Evolutionary conservation across 2,797 vertebrate species (phyloP), one percentile per base, ranked within the genome.

Genomic region (Acrossocheilus fasciatus): DNA sequence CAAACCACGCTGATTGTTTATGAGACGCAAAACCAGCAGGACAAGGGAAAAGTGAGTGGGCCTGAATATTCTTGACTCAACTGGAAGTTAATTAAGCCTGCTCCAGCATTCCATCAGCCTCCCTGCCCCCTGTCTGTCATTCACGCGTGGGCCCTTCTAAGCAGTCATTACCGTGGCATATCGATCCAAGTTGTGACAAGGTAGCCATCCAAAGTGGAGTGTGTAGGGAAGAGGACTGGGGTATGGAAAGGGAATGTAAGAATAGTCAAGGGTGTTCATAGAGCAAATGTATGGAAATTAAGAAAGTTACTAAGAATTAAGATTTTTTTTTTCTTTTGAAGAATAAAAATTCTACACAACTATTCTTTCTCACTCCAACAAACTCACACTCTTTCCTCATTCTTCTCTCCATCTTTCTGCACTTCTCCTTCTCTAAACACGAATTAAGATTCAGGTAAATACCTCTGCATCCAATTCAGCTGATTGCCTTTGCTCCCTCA

Each of bases 381-480:
- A 30, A 15, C 52, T 39, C 36, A 43, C 23, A 47, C 66, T 50
- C 64, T 43, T 10, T 47, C 30, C 30, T 36, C 39, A 26, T 78
- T 69, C 36, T 17, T 77, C 54, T 23, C 43, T 75, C 70, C 59
- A 62, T 69, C 6, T 82, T 34, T n/a, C 52, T 74, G 54, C 30
- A 52, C 43, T 89, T 52, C 88, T 84, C 89, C 81, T 54, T 86
- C 81, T 80, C 84, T 86, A 81, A 91, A 91, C 85, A 81, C 23
- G 85, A 92, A 94, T 94, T 95, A 94, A 93, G 90, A 95, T 94
- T 92, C 93, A 94, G 90, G 93, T 93, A 92, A 93, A 92, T 90
- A 90, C 89, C 90, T 91, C 88, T 20, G 90, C 92, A 90, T 90
- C 91, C 84, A 86, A 91, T 87, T 76, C 86, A 86, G 86, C 90